Evolutionary conservation across 2,797 vertebrate species (phyloP).

Genomic region (Gymnopithys bicolor): DNA sequence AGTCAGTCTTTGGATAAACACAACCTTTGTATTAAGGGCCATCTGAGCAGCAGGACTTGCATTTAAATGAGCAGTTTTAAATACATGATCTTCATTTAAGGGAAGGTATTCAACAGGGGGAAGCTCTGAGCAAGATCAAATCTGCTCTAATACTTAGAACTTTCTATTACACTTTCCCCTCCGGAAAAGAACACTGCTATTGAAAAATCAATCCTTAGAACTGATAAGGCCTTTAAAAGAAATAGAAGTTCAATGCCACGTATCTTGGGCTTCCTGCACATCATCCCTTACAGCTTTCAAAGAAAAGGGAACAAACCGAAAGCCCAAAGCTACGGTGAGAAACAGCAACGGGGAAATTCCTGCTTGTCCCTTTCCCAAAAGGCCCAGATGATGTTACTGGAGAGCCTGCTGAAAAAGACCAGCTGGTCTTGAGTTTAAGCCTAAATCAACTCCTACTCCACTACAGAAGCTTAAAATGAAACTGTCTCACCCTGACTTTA

Average conservation of each 20-base stretch:
- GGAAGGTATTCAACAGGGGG: not conserved
- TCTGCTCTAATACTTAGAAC: not conserved
- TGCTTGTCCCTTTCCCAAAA: not conserved
- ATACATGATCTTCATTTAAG: not conserved
- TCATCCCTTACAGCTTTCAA: not conserved
- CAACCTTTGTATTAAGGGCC: fast-evolving
- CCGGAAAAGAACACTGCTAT: not conserved
- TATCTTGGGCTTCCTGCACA: not conserved
- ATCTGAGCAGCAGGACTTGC: not conserved
- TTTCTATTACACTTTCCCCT: not conserved
- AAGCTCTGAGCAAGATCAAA: not conserved
- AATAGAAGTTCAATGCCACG: not conserved
- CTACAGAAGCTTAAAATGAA: not conserved
- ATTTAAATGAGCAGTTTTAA: not conserved
- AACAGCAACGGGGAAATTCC: not conserved
- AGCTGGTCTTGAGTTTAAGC: not conserved
- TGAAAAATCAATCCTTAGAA: constrained; percentile 8
- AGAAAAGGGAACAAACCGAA: not conserved
- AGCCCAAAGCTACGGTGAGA: not conserved
- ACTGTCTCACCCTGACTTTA: not conserved
- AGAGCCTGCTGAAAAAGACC: not conserved
- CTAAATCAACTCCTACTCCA: not conserved
- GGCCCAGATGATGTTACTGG: not conserved
- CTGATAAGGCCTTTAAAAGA: not conserved
- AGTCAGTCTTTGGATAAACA: not conserved